Conservation (phyloP, 2,797 vertebrate genomes). For the Cirrhinus mrigala region DNA sequence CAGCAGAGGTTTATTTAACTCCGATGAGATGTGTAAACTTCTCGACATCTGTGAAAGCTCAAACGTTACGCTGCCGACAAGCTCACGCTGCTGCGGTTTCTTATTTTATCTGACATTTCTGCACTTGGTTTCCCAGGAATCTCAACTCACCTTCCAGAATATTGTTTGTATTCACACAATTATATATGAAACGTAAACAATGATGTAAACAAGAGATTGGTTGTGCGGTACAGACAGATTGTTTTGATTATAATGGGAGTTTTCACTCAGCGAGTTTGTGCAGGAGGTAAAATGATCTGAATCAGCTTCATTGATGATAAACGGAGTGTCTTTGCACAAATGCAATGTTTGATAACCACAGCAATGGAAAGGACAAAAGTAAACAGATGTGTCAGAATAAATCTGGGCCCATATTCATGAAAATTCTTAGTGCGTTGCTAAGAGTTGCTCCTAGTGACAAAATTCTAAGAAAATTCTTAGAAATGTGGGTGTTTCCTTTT, state of each 20-base stretch:
- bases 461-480: no score
- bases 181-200: background rate
- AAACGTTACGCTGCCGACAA: background rate
- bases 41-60: background rate
- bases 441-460: no score
- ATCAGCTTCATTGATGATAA: no score
- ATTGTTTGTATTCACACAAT: background rate
- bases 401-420: no score
- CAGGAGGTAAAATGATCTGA: no score
- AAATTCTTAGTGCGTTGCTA: no score
- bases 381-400: no score
- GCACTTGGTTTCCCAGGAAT: background rate
- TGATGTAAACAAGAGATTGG: background rate
- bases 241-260: background rate
- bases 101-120: background rate
- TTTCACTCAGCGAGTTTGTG: no score
- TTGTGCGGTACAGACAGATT: background rate
- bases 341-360: no score
- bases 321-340: no score
- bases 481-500: no score
- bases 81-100: background rate
- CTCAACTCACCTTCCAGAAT: background rate
- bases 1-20: constrained; percentile 29
- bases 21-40: constrained; percentile 3
- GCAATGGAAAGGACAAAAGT: no score